phyloP scores from a whole-genome alignment of 2,113 vertebrate species.

The Campylomormyrus tamandua region DNA sequence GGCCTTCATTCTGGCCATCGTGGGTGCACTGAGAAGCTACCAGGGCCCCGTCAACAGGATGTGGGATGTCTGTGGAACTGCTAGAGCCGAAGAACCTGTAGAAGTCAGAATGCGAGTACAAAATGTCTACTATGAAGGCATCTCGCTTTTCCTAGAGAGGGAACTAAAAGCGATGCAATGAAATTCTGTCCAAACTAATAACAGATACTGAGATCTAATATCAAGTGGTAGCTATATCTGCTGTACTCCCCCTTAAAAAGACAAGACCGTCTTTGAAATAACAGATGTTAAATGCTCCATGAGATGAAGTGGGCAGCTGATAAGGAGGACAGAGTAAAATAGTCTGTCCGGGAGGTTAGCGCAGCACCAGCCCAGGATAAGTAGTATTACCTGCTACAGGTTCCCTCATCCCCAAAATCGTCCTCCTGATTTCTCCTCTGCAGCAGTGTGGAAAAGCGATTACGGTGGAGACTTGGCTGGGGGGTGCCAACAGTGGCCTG shows the following conservation, averaged over 20 bases:
- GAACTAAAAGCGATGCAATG: background rate
- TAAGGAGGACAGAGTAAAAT: background rate
- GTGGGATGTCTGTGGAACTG: conserved; percentile 16
- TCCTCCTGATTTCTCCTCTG: conserved; percentile 69
- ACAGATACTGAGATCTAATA: background rate
- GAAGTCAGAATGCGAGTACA: background rate
- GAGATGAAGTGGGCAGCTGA: background rate
- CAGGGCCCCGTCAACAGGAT: background rate
- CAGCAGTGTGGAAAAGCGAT: conserved; percentile 76
- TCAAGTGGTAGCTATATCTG: background rate
- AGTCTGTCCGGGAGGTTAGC: background rate
- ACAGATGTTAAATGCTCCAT: background rate
- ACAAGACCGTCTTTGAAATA: background rate
- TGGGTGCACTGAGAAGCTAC: background rate
- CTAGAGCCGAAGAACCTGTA: conserved; percentile 72
- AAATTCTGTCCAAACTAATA: background rate
- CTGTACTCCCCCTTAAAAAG: background rate
- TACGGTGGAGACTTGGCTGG: conserved; percentile 47
- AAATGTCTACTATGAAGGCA: background rate
- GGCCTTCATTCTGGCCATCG: background rate
- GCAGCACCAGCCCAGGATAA: background rate
- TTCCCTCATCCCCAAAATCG: conserved; percentile 55
- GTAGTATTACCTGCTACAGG: conserved; percentile 73
- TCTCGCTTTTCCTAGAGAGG: background rate
- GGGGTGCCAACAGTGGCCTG: background rate